Base-by-base conservation (phyloP, 2,888 invertebrate genomes). In the Alitta virens region DNA sequence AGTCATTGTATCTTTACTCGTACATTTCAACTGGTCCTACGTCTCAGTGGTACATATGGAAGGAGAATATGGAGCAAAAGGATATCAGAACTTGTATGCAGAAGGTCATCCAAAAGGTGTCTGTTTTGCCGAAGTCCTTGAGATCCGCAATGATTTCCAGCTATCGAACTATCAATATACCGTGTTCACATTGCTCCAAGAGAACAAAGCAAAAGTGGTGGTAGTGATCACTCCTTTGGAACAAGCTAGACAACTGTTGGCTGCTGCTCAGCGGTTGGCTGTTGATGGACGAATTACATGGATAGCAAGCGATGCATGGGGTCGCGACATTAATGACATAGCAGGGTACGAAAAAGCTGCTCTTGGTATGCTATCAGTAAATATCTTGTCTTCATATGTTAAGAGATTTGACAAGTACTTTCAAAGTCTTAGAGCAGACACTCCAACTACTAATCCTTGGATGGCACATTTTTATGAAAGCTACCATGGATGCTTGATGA, bases 271-370 rank as follows among this genome's bases (percentile, higher is more conserved):
- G 27, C 40, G 62, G 26, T 55, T 62, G 27, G 27, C 56, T 21
- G 57, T 49, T 16, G 24, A 24, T 1, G 71, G 68, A 12, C 51
- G 64, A 12, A 68, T 71, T 38, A 67, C 68, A 9, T 72, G 69
- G 69, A 66, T 72, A 18, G 71, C 67, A 24, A 70, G 67, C 25
- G 71, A 72, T 52, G 71, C 67, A 12, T 68, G 72, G 69, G 70
- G 66, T 9, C 33, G 68, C 26, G 64, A 68, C 58, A 54, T 68
- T 21, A 63, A 66, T 24, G 69, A 69, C 54, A 66, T 66, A 50
- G 24, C 42, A 1, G 66, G n/a, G 3, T 16, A 63, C 1, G 66
- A 71, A 46, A 65, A 68, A 14, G 59, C 63, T 0, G 64, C 65
- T 5, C 24, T 59, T 9, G 72, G 72, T 2, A 53, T 62, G 12